These are phyloP conservation scores for Vulpes vulpes DNA, from an alignment of 2,113 vertebrate genomes.

Conservation along the genomic window DNA sequence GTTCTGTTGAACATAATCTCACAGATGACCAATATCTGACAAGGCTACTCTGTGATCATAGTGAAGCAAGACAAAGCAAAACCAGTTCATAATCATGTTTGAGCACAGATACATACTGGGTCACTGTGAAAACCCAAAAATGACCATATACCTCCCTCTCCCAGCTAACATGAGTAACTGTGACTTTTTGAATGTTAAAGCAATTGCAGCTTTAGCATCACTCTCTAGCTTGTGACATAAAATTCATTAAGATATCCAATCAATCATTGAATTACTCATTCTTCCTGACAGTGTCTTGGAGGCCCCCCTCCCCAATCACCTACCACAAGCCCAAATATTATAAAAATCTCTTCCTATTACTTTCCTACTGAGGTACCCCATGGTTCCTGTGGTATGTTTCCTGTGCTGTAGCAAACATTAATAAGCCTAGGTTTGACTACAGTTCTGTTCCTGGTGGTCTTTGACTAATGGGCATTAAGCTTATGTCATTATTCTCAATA, in stretches of 20 bases:
- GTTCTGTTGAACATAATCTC: background rate
- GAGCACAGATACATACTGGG: background rate
- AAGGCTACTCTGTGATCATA: background rate
- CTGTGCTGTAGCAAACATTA: background rate
- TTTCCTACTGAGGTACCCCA: background rate
- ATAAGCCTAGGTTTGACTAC: background rate
- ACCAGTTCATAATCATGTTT: background rate
- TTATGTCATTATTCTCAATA: background rate
- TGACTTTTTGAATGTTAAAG: background rate
- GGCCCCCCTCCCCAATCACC: background rate
- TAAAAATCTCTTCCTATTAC: background rate
- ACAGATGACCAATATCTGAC: background rate
- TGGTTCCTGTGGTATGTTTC: background rate
- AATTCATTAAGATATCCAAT: background rate
- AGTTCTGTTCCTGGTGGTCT: background rate
- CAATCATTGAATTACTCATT: background rate
- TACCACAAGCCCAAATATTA: background rate
- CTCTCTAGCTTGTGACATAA: background rate
- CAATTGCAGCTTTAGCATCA: background rate
- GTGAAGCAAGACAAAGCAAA: background rate
- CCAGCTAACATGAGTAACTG: background rate
- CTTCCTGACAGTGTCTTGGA: background rate
- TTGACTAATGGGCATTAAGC: background rate
- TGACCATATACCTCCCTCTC: background rate
- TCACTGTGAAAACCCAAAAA: background rate